Percentiles rank a stretch among this genome's conserved stretches.
phyloP scores from a whole-genome alignment of 1,140 invertebrate genomes.

The Lineus longissimus region DNA sequence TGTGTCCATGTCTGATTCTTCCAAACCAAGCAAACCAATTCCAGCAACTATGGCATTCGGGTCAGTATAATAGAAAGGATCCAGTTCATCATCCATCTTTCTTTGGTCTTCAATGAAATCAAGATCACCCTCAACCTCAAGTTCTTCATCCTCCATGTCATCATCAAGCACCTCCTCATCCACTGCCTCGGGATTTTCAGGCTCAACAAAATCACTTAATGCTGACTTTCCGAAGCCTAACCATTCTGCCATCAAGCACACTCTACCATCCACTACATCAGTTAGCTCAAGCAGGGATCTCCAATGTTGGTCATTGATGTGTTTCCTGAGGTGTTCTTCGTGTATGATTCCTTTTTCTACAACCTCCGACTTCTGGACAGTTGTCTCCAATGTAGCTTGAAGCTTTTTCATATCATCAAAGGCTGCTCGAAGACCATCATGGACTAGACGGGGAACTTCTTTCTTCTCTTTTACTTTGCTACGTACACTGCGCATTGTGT shows the following conservation, averaged over 20 bases:
- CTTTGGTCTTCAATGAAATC: slow-evolving; percentile 14
- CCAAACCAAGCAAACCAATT: not conserved
- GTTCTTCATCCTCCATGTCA: slow-evolving; percentile 8
- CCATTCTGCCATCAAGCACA: not conserved
- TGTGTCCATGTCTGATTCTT: not conserved
- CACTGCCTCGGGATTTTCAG: slow-evolving; percentile 8
- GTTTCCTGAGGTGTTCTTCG: not conserved
- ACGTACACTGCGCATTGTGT: slow-evolving; percentile 17
- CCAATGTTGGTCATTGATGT: not conserved
- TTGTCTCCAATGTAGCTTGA: slow-evolving; percentile 18
- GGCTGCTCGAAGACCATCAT: not conserved
- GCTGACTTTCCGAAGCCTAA: not conserved
- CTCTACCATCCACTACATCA: slow-evolving; percentile 4
- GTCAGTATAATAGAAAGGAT: not conserved
- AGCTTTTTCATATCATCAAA: slow-evolving; percentile 8
- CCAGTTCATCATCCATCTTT: not conserved
- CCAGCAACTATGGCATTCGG: not conserved
- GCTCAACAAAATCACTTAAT: not conserved
- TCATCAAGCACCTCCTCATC: slow-evolving; percentile 17
- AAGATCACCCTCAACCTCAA: slow-evolving; percentile 19
- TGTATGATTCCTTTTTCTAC: slow-evolving; percentile 26
- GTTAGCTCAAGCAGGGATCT: not conserved
- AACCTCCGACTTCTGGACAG: slow-evolving; percentile 25
- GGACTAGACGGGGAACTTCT: not conserved
- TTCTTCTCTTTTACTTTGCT: not conserved